Conservation (phyloP, 2,888 invertebrate genomes). For the Polydrusus cervinus region DNA sequence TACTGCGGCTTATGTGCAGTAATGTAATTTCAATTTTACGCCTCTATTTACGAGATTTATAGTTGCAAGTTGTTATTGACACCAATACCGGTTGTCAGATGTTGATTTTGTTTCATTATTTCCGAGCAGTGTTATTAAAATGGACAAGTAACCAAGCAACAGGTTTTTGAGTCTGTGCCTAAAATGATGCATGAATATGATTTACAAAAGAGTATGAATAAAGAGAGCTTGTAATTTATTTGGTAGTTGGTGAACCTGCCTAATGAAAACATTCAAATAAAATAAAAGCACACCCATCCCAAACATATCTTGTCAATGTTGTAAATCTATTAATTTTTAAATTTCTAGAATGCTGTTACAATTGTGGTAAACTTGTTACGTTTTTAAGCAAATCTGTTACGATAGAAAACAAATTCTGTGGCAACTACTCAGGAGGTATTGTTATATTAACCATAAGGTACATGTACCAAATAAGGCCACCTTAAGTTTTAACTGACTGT, state of each 20-base stretch:
- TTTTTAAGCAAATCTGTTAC: too few relatives aligned
- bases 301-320: too few relatives aligned
- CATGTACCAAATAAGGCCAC: too few relatives aligned
- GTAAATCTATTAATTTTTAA: too few relatives aligned
- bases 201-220: neutral
- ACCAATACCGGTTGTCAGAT: constrained; percentile 24
- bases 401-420: too few relatives aligned
- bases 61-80: constrained; percentile 24
- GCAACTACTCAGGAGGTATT: too few relatives aligned
- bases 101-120: constrained; percentile 29
- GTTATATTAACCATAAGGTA: too few relatives aligned
- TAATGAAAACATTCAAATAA: neutral
- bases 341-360: too few relatives aligned
- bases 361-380: too few relatives aligned
- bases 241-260: neutral
- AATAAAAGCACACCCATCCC: too few relatives aligned
- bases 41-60: constrained; percentile 44
- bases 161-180: constrained; percentile 24
- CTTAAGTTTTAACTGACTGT: too few relatives aligned
- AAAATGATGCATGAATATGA: neutral
- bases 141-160: constrained; percentile 27
- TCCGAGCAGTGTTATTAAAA: constrained; percentile 13
- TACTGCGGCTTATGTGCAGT: constrained; percentile 4
- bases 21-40: constrained; percentile 37
- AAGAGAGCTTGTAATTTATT: constrained; percentile 12